Base-by-base conservation (phyloP, 2,888 invertebrate species). In the Ornithoptera priamus region DNA sequence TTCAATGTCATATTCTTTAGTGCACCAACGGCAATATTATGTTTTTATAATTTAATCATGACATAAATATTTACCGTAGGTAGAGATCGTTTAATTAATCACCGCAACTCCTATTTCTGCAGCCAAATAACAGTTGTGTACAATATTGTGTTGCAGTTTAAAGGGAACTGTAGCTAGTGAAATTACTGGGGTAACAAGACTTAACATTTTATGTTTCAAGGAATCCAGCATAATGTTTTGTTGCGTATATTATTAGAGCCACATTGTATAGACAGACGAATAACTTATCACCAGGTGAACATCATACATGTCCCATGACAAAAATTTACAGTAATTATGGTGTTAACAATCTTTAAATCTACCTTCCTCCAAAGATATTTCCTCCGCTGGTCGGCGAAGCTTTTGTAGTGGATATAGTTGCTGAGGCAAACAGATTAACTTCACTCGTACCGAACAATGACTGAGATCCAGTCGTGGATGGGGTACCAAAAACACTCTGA, bases 381-480 rank as follows among this genome's bases (percentile, higher is more conserved):
- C 89, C 89, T 8, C 85, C 84, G 58, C 80, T 84, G 1, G 77
- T 75, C 36, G 78, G 84, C 7, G 86, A 78, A 0, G 89, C 85
- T 62, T 78, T 88, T 0, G 89, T 89, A 0, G 92, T 88, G 0
- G 92, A 91, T 75, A 93, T 93, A 75, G 85, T 91, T 18, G 90
- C 90, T 0, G 89, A 80, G 1, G 90, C 89, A 75, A 93, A 93
- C 73, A 93, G 72, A 76, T 81, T 89, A 1, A 80, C 72, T 74
- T 88, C 86, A 42, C 79, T 81, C 18, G 84, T 82, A 57, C 88
- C 86, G 74, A 89, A 87, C 50, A 89, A 73, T 4, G 91, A 91
- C 2, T 84, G 80, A 62, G 83, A 79, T 66, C 84, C 83, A 1
- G 86, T 78, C 0, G 85, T 76, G 0, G 88, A 81, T 53, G 81